Evolutionary conservation across 1,140 invertebrate species (phyloP), one percentile per base, ranked within the genome.

Genomic region (Tachypleus tridentatus): DNA sequence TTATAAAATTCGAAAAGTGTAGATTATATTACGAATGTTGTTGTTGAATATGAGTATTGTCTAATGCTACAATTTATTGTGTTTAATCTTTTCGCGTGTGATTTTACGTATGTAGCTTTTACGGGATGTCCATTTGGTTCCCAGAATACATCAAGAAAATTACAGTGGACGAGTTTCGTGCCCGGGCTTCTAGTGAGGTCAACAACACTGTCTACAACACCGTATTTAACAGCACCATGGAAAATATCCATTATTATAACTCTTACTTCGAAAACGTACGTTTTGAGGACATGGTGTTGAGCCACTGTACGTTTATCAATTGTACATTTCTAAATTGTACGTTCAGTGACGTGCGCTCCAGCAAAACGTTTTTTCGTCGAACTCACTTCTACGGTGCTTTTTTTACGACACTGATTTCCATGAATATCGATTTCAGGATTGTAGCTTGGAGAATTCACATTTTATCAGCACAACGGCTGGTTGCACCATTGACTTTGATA

Each of bases 51-150:
- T 29, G 2, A 29, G 29, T 29, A 29, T 29, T 29, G 29, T 29
- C 2, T 29, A 29, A 29, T 29, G 2, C 29, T 29, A 2, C 29
- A 29, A 29, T 29, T 29, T 29, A 29, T 29, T 29, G 0, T 29
- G 29, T 29, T 29, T 29, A 29, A 29, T 2, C 29, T 29, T 29
- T 29, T 29, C 29, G 29, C 29, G 29, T 29, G 29, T 29, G 29
- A 29, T 29, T 29, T 29, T 29, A 29, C 29, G 2, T 2, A 29
- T 29, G 53, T 71, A 81, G 81, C n/a, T 81, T 79, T 68, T 82
- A 81, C 69, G 81, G 81, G 0, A 69, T 82, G 53, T 79, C 76
- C 61, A 76, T 82, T 66, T 82, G 81, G 81, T 81, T 82, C 67
- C 81, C 81, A 7, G 80, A 81, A 67, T 74, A 82, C 64, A 79